Evolutionary conservation across 2,797 vertebrate species (phyloP).

Genomic region (Parotocinclus haroldoi): DNA sequence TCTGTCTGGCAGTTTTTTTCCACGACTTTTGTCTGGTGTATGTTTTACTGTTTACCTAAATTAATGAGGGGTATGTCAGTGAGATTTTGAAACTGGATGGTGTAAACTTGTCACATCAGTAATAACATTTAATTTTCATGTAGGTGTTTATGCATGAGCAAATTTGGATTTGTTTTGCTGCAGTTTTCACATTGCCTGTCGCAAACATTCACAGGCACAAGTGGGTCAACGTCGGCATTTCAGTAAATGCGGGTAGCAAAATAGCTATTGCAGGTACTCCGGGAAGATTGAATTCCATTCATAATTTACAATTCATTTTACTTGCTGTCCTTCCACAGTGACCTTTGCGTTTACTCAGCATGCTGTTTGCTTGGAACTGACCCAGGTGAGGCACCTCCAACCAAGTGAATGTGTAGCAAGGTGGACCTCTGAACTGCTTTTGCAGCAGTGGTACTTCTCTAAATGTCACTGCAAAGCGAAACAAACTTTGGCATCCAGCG

Average conservation of each 20-base stretch:
- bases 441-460: not conserved
- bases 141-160: too few species aligned
- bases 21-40: too few species aligned
- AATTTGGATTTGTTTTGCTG: too few species aligned
- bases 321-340: conserved; percentile 17
- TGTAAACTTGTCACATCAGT: too few species aligned
- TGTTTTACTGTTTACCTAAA: too few species aligned
- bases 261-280: conserved; percentile 29
- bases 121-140: too few species aligned
- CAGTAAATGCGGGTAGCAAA: conserved; percentile 5
- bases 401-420: conserved; percentile 51
- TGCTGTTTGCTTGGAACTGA: conserved; percentile 51
- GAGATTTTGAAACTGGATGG: too few species aligned
- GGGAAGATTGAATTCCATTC: conserved; percentile 40
- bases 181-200: too few species aligned
- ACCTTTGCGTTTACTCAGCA: conserved; percentile 58
- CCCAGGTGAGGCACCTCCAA: conserved; percentile 66
- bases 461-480: conserved; percentile 3
- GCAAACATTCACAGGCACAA: not conserved
- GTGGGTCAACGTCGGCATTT: conserved; percentile 22
- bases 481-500: not conserved
- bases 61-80: too few species aligned
- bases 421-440: conserved; percentile 1
- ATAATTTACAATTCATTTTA: conserved; percentile 52
- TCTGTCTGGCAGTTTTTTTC: too few species aligned